phyloP scores from a whole-genome alignment of 2,113 vertebrate species.

The Cephalopholis sonnerati region DNA sequence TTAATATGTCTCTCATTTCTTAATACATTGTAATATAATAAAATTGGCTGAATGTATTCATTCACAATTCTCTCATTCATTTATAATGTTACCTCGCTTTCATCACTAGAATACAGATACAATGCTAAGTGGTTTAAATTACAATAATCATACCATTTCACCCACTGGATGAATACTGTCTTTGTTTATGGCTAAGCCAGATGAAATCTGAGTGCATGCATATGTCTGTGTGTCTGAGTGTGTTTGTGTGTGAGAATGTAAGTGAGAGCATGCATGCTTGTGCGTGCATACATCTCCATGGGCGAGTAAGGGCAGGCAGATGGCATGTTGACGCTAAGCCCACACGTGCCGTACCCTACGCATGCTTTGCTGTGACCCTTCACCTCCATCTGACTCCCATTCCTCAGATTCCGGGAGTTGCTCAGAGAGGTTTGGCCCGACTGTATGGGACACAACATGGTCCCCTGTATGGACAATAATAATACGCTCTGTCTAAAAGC shows the following conservation, averaged over 20 bases:
- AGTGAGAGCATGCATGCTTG: constrained; percentile 40
- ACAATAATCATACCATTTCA: constrained; percentile 65
- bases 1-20: constrained; percentile 27
- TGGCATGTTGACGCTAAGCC: constrained; percentile 75
- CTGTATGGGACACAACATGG: constrained; percentile 47
- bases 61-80: constrained; percentile 54
- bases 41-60: constrained; percentile 48
- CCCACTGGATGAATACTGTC: constrained; percentile 53
- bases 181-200: constrained; percentile 69
- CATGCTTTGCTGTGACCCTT: constrained; percentile 73
- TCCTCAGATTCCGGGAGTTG: constrained; percentile 77
- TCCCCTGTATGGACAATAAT: constrained; percentile 7
- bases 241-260: constrained; percentile 18
- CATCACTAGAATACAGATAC: constrained; percentile 19
- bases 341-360: constrained; percentile 68
- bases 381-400: constrained; percentile 75
- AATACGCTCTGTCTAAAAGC: neutral
- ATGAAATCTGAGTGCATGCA: constrained; percentile 54
- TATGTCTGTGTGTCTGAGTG: constrained; percentile 19
- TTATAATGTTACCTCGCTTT: constrained; percentile 27
- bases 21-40: constrained; percentile 28
- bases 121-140: constrained; percentile 62
- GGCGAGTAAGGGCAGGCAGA: constrained; percentile 71
- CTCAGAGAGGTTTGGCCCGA: constrained; percentile 58
- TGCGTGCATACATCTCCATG: constrained; percentile 55